phyloP scores from a whole-genome alignment of 2,113 vertebrate genomes.

The Muscicapa adusta region DNA sequence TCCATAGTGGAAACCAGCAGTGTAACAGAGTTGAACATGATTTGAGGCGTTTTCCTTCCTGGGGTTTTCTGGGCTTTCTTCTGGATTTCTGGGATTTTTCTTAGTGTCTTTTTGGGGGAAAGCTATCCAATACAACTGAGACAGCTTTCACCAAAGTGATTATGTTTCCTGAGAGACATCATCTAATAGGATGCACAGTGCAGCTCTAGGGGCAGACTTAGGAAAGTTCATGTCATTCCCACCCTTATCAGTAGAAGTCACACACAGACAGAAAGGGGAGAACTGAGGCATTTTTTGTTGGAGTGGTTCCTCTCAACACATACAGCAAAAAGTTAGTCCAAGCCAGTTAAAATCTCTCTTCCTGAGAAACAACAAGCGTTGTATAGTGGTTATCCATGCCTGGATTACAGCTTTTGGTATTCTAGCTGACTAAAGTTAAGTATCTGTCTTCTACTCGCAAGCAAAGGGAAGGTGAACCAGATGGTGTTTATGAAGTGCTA shows the following conservation, averaged over 20 bases:
- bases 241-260: not conserved
- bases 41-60: not conserved
- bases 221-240: not conserved
- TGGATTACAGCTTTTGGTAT: not conserved
- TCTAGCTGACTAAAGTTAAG: not conserved
- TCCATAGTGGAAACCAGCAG: rapidly evolving
- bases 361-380: not conserved
- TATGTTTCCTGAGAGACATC: not conserved
- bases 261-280: not conserved
- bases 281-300: not conserved
- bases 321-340: not conserved
- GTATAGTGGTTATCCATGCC: rapidly evolving
- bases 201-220: not conserved
- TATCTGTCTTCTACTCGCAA: not conserved
- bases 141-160: not conserved
- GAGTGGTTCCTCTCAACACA: not conserved
- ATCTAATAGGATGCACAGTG: not conserved
- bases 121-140: not conserved
- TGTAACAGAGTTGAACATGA: not conserved
- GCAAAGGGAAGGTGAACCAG: not conserved
- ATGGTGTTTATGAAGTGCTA: not conserved
- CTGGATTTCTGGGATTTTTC: not conserved
- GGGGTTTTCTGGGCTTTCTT: not conserved
- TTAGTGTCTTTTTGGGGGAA: not conserved
- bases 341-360: not conserved